Conservation (phyloP, 1,140 invertebrate genomes). For the Caenorhabditis elegans region WBcel235 BX284602.5:6235501-6236000, state of each 20-base stretch:
- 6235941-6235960: too few species aligned
- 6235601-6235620: not conserved
- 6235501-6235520: not conserved
- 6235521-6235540: not conserved
- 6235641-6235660: not conserved
- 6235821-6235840: not conserved
- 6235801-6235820: constrained; percentile 13
- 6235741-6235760: not conserved
- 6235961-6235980: too few species aligned
- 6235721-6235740: not conserved
- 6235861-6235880: too few species aligned
- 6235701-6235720: not conserved
- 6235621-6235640: not conserved
- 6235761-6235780: not conserved
- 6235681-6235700: not conserved
- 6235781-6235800: not conserved
- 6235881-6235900: too few species aligned
- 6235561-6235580: not conserved
- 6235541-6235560: not conserved
- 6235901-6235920: too few species aligned
- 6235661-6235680: not conserved
- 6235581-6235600: not conserved
- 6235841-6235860: too few species aligned
- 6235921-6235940: too few species aligned
- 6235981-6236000: too few species aligned